Evolutionary conservation across 2,888 invertebrate species (phyloP).

Genomic region (Hipparchia sbordonii): DNA sequence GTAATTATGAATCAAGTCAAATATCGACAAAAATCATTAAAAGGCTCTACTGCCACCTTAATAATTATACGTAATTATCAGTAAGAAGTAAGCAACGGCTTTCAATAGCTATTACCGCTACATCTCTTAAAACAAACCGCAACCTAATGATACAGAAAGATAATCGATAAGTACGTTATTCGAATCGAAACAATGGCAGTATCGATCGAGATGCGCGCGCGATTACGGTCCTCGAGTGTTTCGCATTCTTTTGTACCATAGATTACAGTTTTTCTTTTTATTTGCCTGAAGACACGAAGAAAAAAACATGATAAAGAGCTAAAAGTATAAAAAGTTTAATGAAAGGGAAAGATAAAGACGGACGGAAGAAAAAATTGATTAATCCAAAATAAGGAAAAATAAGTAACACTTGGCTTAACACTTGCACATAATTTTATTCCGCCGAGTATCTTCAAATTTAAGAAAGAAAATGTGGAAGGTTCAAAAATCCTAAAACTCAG

Average conservation of each 20-base stretch:
- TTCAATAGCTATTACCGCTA: constrained; percentile 38
- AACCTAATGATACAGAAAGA: constrained; percentile 36
- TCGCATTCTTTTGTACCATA: constrained; percentile 14
- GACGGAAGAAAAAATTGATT: neutral
- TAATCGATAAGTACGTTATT: constrained; percentile 45
- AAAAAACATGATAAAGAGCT: neutral
- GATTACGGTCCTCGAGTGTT: constrained; percentile 34
- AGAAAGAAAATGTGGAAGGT: no score
- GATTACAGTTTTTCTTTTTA: constrained; percentile 1
- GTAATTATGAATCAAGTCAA: neutral
- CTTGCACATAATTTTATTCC: neutral
- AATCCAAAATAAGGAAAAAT: neutral
- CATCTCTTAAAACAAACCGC: constrained; percentile 37
- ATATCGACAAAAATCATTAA: neutral
- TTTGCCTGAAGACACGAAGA: neutral
- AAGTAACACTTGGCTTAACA: neutral
- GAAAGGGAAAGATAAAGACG: neutral
- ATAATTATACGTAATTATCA: neutral
- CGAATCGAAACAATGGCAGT: constrained; percentile 45
- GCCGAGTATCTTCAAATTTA: neutral
- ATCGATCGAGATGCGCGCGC: constrained; percentile 41
- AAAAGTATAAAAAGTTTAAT: neutral
- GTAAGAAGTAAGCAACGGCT: constrained; percentile 10
- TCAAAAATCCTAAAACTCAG: no score
- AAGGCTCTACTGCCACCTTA: neutral